These are phyloP conservation scores for Drosophila murphyi DNA, from an alignment of 1,140 invertebrate genomes.

Conservation along the genomic window DNA sequence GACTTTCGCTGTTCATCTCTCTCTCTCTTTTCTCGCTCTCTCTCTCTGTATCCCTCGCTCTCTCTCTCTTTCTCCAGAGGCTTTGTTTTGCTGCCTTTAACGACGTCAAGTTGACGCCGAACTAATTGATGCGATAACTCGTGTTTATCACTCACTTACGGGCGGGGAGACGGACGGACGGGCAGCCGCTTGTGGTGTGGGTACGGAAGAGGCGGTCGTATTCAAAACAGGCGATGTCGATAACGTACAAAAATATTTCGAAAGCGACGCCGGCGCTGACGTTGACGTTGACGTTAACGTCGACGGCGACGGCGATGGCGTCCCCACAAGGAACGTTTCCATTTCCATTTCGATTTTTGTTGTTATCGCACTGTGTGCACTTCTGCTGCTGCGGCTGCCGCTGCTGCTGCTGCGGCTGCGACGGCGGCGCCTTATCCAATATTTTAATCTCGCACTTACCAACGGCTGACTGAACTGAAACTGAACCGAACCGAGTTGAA, in stretches of 20 bases:
- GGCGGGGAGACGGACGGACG: not conserved
- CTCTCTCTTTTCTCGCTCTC: not conserved
- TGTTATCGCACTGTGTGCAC: slow-evolving; percentile 54
- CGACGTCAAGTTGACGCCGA: slow-evolving; percentile 82
- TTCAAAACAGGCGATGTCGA: slow-evolving; percentile 74
- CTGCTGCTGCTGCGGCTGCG: slow-evolving; percentile 14
- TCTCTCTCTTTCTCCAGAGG: slow-evolving; percentile 5
- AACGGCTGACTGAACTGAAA: slow-evolving; percentile 51
- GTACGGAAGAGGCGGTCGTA: slow-evolving; percentile 34
- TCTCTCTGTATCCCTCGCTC: slow-evolving; percentile 1
- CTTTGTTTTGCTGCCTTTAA: slow-evolving; percentile 72
- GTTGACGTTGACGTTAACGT: not conserved
- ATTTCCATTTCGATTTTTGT: slow-evolving; percentile 64
- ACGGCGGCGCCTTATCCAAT: slow-evolving; percentile 68
- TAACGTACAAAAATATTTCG: slow-evolving; percentile 63
- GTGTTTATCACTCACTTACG: slow-evolving; percentile 82
- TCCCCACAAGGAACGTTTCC: slow-evolving; percentile 60
- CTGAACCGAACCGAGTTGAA: slow-evolving; percentile 2
- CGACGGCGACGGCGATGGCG: slow-evolving; percentile 13
- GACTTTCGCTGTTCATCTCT: slow-evolving; percentile 62
- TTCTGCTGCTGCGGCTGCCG: slow-evolving; percentile 60
- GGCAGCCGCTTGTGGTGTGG: too few species aligned
- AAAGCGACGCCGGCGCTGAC: slow-evolving; percentile 37
- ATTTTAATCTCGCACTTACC: slow-evolving; percentile 82
- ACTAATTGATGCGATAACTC: slow-evolving; percentile 83